phyloP scores from a whole-genome alignment of 2,797 vertebrate species.

The Xenops minutus region DNA sequence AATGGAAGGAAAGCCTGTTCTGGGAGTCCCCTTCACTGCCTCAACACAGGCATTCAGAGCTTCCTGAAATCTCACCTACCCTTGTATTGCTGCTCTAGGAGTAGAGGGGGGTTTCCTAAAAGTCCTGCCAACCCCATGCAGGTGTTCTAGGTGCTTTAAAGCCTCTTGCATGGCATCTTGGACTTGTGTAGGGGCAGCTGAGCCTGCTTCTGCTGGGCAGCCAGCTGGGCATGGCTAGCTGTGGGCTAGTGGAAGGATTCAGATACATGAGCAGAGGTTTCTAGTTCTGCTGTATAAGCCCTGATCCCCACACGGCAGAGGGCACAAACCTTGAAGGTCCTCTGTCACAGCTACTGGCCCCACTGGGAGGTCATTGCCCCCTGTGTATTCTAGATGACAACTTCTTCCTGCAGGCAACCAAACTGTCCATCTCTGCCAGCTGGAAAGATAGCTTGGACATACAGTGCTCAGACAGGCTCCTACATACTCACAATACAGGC shows the following conservation, averaged over 20 bases:
- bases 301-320: neutral
- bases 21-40: neutral
- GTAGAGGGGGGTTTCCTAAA: neutral
- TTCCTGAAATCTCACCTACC: neutral
- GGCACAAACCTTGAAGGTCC: neutral
- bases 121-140: neutral
- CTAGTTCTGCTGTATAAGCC: neutral
- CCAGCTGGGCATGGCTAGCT: neutral
- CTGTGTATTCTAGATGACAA: neutral
- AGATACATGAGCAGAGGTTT: neutral
- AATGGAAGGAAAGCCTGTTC: neutral
- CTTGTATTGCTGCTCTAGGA: neutral
- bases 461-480: neutral
- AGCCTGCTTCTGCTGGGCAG: neutral
- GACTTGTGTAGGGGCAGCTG: neutral
- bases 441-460: neutral
- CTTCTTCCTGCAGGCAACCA: neutral
- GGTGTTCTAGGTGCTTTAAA: neutral
- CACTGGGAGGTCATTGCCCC: neutral
- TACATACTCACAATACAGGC: fast-evolving
- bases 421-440: neutral
- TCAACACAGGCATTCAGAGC: fast-evolving
- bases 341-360: neutral
- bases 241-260: neutral
- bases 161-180: neutral